These are phyloP conservation scores for Sericinus montela DNA, from an alignment of 2,888 invertebrate genomes.

Conservation along the genomic window DNA sequence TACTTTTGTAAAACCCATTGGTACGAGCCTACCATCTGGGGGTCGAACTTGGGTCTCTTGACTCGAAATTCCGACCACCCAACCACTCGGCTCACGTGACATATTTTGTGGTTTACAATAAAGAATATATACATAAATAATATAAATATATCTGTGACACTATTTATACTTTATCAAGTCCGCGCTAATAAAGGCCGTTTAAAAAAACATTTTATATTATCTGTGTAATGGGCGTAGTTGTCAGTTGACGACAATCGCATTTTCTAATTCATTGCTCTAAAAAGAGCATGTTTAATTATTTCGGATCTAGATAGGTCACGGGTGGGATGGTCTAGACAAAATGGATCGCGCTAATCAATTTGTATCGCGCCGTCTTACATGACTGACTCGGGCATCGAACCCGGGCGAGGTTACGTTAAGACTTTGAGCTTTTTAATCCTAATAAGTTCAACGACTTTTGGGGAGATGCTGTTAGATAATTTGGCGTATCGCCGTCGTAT, in stretches of 20 bases:
- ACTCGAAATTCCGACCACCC: no score
- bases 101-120: no score
- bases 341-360: constrained; percentile 57
- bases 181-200: no score
- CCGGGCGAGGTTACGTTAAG: constrained; percentile 30
- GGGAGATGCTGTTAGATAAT: constrained; percentile 1
- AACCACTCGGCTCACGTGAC: no score
- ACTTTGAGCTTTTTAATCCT: constrained; percentile 6
- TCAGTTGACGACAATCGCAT: constrained; percentile 21
- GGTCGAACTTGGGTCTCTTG: no score
- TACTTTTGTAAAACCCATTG: no score
- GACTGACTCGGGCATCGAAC: constrained; percentile 55
- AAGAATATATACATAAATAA: no score
- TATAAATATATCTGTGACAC: no score
- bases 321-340: constrained; percentile 48
- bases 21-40: no score
- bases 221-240: neutral
- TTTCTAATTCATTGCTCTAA: constrained; percentile 22
- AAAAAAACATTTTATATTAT: neutral
- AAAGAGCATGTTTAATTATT: constrained; percentile 33
- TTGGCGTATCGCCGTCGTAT: neutral
- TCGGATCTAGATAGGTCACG: constrained; percentile 51
- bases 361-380: constrained; percentile 47
- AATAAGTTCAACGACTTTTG: constrained; percentile 9
- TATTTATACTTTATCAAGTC: no score